Percentiles rank a stretch among this genome's conserved stretches.
Conservation (phyloP, 2,888 invertebrate genomes). For the Rutpela maculata region DNA sequence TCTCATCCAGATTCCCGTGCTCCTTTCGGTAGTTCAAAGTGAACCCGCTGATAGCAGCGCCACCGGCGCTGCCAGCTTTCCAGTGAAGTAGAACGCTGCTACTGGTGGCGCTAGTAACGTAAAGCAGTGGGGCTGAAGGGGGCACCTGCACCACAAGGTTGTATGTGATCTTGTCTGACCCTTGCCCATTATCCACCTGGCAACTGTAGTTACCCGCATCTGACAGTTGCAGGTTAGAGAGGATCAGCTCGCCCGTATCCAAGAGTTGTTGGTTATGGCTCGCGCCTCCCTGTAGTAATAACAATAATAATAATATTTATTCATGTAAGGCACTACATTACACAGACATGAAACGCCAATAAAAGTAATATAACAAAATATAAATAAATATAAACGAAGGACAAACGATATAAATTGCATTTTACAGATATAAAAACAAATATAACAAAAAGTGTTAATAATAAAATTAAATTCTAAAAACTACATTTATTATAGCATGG, state of each 20-base stretch:
- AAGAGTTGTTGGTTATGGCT: conserved; percentile 79
- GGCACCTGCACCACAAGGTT: conserved; percentile 83
- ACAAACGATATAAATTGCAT: too few species aligned
- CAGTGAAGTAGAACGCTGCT: conserved; percentile 85
- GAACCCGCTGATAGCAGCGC: conserved; percentile 82
- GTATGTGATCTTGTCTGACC: conserved; percentile 81
- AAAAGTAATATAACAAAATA: too few species aligned
- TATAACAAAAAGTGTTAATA: too few species aligned
- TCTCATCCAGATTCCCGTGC: conserved; percentile 81
- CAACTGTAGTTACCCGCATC: conserved; percentile 85
- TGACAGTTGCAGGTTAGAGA: conserved; percentile 79
- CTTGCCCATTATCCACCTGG: conserved; percentile 81
- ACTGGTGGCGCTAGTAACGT: conserved; percentile 85
- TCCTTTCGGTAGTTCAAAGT: conserved; percentile 81
- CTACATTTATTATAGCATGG: too few species aligned
- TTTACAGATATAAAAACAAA: too few species aligned
- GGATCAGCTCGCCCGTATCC: conserved; percentile 80
- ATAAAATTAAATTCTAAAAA: too few species aligned
- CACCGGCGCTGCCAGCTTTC: conserved; percentile 84
- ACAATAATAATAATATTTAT: too few species aligned
- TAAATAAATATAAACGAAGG: too few species aligned
- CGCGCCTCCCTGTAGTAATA: conserved; percentile 74
- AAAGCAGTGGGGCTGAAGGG: conserved; percentile 83
- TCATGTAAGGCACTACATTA: too few species aligned
- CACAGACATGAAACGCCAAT: too few species aligned